A percentile compares a stretch with the other conserved stretches of the same genome.
Conservation (phyloP, 2,113 vertebrate genomes). For the Oncorhynchus tshawytscha region DNA sequence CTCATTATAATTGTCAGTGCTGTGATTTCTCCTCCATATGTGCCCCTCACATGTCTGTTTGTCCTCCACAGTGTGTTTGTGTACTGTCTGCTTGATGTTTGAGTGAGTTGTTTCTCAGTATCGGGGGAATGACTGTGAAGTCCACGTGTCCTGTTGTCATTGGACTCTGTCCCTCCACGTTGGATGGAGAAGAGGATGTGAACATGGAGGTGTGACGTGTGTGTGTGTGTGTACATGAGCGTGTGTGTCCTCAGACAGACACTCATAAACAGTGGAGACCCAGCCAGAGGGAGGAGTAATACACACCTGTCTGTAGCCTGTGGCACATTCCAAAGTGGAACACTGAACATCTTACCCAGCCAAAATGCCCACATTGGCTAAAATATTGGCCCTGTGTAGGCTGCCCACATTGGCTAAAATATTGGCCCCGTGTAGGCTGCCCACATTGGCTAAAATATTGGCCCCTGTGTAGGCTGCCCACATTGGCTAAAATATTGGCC, state of each 20-base stretch:
- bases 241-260: too few species aligned
- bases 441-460: too few species aligned
- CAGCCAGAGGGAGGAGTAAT: not conserved
- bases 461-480: too few species aligned
- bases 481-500: too few species aligned
- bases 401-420: too few species aligned
- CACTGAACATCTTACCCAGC: too few species aligned
- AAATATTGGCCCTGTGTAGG: too few species aligned
- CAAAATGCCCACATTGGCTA: too few species aligned
- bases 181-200: conserved; percentile 49
- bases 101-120: not conserved
- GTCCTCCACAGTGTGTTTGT: conserved; percentile 3
- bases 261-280: not conserved
- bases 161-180: conserved; percentile 76
- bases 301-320: not conserved
- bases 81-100: not conserved
- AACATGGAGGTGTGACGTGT: conserved; percentile 7
- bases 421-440: too few species aligned
- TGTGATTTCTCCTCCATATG: not conserved
- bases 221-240: not conserved
- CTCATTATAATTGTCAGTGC: not conserved
- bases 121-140: too few species aligned
- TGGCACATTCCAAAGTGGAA: not conserved
- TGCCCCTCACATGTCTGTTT: not conserved
- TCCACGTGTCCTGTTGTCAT: conserved; percentile 30